A percentile compares a stretch with the other conserved stretches of the same genome.
Conservation (phyloP, 1,140 invertebrate species). For the Contarinia nasturtii region DNA sequence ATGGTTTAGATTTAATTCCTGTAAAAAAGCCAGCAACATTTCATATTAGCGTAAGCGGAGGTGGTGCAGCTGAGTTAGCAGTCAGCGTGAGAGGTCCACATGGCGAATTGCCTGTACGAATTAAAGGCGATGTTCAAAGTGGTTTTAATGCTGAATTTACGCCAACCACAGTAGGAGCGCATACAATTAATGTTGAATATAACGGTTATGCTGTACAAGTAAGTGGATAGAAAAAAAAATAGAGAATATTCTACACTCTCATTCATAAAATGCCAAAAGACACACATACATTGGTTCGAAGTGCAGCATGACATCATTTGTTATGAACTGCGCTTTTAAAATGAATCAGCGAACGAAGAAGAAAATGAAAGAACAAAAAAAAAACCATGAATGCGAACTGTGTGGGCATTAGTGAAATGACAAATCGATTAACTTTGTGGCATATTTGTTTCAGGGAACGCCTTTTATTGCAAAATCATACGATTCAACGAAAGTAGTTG, state of each 20-base stretch:
- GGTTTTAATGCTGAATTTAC: constrained; percentile 83
- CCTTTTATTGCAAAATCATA: constrained; percentile 87
- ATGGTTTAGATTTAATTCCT: constrained; percentile 52
- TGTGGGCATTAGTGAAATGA: no score
- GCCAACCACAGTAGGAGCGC: constrained; percentile 72
- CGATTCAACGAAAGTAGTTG: constrained; percentile 73
- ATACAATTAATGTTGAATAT: constrained; percentile 77
- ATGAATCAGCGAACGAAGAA: neutral
- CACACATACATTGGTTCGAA: neutral
- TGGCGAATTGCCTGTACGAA: constrained; percentile 65
- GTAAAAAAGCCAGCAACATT: constrained; percentile 74
- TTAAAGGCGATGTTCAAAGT: constrained; percentile 70
- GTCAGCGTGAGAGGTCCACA: constrained; percentile 68
- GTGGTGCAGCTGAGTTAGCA: constrained; percentile 67
- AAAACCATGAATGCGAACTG: no score
- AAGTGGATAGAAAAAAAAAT: constrained; percentile 8
- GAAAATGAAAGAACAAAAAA: no score
- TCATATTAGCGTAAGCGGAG: constrained; percentile 73
- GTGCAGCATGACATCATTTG: no score
- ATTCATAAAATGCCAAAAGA: neutral
- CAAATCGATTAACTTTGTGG: neutral
- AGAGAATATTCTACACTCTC: neutral
- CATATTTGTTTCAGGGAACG: constrained; percentile 43
- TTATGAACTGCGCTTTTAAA: no score
- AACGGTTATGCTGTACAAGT: constrained; percentile 63